Percentiles rank a stretch among this genome's conserved stretches.
phyloP scores from a whole-genome alignment of 2,888 invertebrate genomes.

The Leptogaster cylindrica region DNA sequence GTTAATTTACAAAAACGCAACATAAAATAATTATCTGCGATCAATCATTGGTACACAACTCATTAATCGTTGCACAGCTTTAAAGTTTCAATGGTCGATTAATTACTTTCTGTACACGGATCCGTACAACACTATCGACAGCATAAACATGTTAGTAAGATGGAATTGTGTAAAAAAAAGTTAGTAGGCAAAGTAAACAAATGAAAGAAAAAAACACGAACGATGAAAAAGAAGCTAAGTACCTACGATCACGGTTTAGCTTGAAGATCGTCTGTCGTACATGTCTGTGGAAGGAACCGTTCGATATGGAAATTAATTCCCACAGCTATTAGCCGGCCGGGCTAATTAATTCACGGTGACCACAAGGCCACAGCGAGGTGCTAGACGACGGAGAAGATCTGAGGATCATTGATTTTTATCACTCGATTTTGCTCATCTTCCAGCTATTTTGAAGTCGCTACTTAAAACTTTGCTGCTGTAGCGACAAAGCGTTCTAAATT shows the following conservation, averaged over 20 bases:
- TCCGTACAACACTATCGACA: conserved; percentile 12
- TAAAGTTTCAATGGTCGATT: conserved; percentile 7
- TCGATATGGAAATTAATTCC: conserved; percentile 36
- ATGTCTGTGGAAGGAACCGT: conserved; percentile 8
- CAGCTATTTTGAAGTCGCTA: not conserved
- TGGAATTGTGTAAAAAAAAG: no score
- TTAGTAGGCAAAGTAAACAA: no score
- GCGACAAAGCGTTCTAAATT: not conserved
- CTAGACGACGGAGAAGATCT: not conserved
- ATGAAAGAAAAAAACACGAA: no score
- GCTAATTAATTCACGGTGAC: not conserved
- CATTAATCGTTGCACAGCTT: conserved; percentile 3
- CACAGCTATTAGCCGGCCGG: conserved; percentile 9
- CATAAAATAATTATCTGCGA: no score
- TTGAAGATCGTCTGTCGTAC: conserved; percentile 20
- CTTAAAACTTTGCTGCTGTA: not conserved
- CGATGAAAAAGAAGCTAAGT: no score
- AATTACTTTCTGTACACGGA: conserved; percentile 11
- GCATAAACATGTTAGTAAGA: no score
- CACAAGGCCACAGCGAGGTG: not conserved
- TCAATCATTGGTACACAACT: conserved; percentile 8
- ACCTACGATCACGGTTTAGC: no score
- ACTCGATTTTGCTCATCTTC: not conserved
- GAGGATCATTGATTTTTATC: not conserved
- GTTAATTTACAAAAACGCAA: no score